These are phyloP conservation scores for Diaperis boleti DNA, from an alignment of 2,888 invertebrate genomes.

Conservation along the genomic window DNA sequence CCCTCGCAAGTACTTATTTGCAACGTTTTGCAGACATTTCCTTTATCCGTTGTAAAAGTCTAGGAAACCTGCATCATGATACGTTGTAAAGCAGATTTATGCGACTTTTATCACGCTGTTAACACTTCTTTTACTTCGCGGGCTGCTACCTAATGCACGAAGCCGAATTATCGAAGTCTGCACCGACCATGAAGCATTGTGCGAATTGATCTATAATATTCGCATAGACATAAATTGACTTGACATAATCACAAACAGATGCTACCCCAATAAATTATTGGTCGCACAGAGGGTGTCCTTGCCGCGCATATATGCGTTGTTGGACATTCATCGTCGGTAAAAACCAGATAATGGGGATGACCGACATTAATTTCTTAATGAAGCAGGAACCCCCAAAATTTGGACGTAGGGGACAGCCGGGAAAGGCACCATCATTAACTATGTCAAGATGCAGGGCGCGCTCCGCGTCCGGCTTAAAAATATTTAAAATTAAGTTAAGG, in stretches of 20 bases:
- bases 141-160: slow-evolving; percentile 14
- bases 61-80: slow-evolving; percentile 2
- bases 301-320: slow-evolving; percentile 19
- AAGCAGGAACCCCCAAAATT: not conserved
- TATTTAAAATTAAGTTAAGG: slow-evolving; percentile 39
- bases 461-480: slow-evolving; percentile 25
- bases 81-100: slow-evolving; percentile 18
- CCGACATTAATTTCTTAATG: slow-evolving; percentile 36
- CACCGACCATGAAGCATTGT: slow-evolving; percentile 21
- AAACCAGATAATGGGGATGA: slow-evolving; percentile 26
- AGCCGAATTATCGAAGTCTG: slow-evolving; percentile 22
- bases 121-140: slow-evolving; percentile 14
- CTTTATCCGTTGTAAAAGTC: slow-evolving; percentile 4
- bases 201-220: slow-evolving; percentile 41
- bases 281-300: slow-evolving; percentile 25
- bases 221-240: slow-evolving; percentile 42
- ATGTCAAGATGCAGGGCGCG: slow-evolving; percentile 14
- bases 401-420: not conserved
- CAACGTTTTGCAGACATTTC: not conserved
- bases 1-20: not conserved
- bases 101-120: slow-evolving; percentile 14
- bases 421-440: not conserved
- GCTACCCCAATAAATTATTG: slow-evolving; percentile 39
- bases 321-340: slow-evolving; percentile 29
- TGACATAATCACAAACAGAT: slow-evolving; percentile 44